Evolutionary conservation across 2,113 vertebrate species (phyloP).

Genomic region (Tonatia bakeri): DNA sequence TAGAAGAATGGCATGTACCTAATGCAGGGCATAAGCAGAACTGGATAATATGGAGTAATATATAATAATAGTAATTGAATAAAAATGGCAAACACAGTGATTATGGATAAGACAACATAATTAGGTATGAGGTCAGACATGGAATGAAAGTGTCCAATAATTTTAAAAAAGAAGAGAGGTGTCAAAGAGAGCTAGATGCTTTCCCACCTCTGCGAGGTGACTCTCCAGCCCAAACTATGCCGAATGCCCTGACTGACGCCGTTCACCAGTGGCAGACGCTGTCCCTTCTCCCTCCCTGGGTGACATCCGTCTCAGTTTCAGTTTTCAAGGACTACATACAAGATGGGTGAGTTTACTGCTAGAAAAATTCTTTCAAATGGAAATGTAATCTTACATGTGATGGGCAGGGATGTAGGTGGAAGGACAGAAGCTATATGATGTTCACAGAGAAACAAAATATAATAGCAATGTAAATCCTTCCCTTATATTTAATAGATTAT

Average conservation of each 20-base stretch:
- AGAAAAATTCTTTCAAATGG: background rate
- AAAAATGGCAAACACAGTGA: background rate
- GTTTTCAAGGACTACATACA: background rate
- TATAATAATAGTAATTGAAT: background rate
- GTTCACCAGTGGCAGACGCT: background rate
- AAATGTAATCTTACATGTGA: constrained; percentile 1
- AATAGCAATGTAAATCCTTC: background rate
- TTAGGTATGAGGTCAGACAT: constrained; percentile 10
- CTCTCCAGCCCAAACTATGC: background rate
- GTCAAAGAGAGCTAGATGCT: background rate
- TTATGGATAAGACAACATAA: background rate
- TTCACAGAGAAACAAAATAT: background rate
- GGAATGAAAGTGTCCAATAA: background rate
- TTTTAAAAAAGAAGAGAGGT: background rate
- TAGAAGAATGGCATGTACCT: background rate
- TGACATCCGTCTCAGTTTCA: background rate
- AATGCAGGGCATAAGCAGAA: background rate
- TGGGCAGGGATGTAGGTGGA: background rate
- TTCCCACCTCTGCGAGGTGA: background rate
- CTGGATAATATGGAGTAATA: background rate
- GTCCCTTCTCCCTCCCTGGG: background rate
- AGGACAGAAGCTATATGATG: background rate
- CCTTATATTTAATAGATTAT: background rate
- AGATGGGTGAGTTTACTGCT: background rate
- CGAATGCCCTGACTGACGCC: background rate